Evolutionary conservation across 2,113 vertebrate genomes (phyloP), one percentile per base, ranked within the genome.

Genomic region (Rhinoderma darwinii): DNA sequence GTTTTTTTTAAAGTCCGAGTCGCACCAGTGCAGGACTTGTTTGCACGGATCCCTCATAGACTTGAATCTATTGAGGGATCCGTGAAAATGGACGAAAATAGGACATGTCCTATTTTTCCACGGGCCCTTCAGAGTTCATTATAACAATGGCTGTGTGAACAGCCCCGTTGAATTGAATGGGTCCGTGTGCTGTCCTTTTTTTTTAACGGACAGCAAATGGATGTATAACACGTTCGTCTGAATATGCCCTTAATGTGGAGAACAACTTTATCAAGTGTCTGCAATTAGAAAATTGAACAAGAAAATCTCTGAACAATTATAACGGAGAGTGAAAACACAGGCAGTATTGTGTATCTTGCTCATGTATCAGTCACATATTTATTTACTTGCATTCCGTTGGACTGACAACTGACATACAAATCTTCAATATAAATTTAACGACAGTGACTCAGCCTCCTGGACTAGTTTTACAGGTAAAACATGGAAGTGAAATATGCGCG

Each of bases 401-500:
- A 20, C 47, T 35, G 44, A 78, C 50, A 30, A 54, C 3, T 76
- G n/a, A 47, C 47, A 30, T 41, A 0, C 25, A 11, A 37, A 39
- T 30, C 14, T 22, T 20, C 14, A 77, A 50, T 77, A 77, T 51
- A 41, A 22, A 51, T 43, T 2, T 5, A 50, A 37, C 68, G 30
- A 17, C 6, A 12, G 27, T 76, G 39, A 84, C 18, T 44, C 75
- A 79, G 75, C 30, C 75, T 41, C 39, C 56, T 32, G 75, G 27
- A 47, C 84, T 37, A 37, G 84, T 79, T 80, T 70, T 80, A 86
- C 61, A 54, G 30, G 75, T 72, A 47, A 56, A 25, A 80, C 59
- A 41, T 14, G 9, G 20, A 68, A 32, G 43, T 39, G 74, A 63
- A 72, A 39, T 5, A 41, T 76, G 70, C 2, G 27, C 50, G 2